Evolutionary conservation across 2,113 vertebrate species (phyloP).

Genomic region (Promerops cafer): DNA sequence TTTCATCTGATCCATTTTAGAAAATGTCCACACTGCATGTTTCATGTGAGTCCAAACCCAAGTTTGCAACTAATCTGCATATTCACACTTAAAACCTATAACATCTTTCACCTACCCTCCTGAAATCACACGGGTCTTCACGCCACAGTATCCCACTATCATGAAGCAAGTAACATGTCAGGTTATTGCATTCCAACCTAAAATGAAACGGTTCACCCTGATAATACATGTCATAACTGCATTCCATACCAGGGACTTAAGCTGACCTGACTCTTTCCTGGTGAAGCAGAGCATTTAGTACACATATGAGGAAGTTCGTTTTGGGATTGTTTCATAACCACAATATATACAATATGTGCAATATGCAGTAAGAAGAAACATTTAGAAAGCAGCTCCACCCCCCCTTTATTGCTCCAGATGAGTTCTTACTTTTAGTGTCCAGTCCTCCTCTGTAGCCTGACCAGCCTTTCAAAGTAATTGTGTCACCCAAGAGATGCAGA

Average conservation of each 20-base stretch:
- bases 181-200: neutral
- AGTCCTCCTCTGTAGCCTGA: slow-evolving; percentile 94
- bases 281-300: neutral
- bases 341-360: fast-evolving
- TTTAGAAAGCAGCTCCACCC: neutral
- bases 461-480: slow-evolving; percentile 91
- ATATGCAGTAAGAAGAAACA: neutral
- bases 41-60: neutral
- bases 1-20: neutral
- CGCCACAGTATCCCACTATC: neutral
- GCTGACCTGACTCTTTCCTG: neutral
- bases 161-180: neutral
- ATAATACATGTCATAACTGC: neutral
- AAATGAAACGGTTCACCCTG: neutral
- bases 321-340: neutral
- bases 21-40: neutral
- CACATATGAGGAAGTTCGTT: neutral
- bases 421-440: slow-evolving; percentile 93
- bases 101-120: neutral
- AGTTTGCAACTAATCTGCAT: neutral
- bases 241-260: neutral
- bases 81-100: neutral
- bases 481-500: slow-evolving; percentile 88
- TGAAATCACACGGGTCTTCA: neutral
- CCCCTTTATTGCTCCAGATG: neutral